Evolutionary conservation across 1,140 invertebrate genomes (phyloP).

Genomic region (Diorhabda sublineata): DNA sequence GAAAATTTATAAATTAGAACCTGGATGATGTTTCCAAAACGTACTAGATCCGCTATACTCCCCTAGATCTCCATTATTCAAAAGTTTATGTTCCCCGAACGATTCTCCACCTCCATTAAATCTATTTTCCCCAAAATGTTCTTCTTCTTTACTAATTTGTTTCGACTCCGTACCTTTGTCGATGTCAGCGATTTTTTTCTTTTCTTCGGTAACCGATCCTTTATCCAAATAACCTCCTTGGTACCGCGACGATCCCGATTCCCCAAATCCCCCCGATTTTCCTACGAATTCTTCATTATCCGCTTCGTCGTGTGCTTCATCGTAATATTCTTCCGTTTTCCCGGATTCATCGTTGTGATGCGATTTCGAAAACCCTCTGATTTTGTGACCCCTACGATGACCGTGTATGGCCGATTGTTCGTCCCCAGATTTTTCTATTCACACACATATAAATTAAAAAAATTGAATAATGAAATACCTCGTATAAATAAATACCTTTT

Average conservation of each 20-base stretch:
- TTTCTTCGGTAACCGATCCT: constrained; percentile 50
- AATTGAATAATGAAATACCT: constrained; percentile 18
- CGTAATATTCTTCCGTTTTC: constrained; percentile 62
- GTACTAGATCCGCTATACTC: constrained; percentile 53
- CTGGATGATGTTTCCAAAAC: constrained; percentile 41
- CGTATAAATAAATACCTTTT: constrained; percentile 44
- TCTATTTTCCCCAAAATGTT: constrained; percentile 54
- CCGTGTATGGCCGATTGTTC: constrained; percentile 52
- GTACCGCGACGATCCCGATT: constrained; percentile 51
- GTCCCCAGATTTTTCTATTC: constrained; percentile 48
- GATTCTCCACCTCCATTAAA: constrained; percentile 51
- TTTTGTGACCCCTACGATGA: constrained; percentile 62
- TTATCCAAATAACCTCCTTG: constrained; percentile 55
- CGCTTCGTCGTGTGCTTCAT: constrained; percentile 60
- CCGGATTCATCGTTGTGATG: constrained; percentile 64
- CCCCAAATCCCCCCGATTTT: constrained; percentile 50
- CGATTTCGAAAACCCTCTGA: constrained; percentile 60
- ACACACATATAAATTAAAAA: neutral
- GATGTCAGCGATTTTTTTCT: constrained; percentile 54
- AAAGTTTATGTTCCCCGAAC: constrained; percentile 43
- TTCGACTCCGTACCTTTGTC: constrained; percentile 51
- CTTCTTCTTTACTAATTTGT: constrained; percentile 53
- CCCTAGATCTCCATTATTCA: constrained; percentile 52
- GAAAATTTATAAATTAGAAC: neutral
- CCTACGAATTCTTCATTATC: constrained; percentile 52